Conservation (phyloP, 2,797 vertebrate species). For the Brachyrhaphis roseni region DNA sequence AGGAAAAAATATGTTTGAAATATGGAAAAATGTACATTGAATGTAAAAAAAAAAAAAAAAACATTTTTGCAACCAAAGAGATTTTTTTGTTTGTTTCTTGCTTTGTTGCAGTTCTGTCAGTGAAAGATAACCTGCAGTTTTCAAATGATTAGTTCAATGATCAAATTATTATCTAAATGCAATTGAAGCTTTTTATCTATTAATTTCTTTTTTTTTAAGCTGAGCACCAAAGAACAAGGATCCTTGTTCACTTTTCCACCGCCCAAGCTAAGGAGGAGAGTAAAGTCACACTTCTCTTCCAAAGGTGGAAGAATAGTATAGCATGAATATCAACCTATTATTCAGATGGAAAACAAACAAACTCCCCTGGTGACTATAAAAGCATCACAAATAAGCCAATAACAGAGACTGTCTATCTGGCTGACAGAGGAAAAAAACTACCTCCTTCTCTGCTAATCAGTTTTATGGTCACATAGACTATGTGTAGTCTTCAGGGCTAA, state of each 20-base stretch:
- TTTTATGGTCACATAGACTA: conserved; percentile 59
- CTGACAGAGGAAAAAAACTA: conserved; percentile 70
- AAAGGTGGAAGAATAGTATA: neutral
- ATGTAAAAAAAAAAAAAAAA: no score
- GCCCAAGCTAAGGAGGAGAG: neutral
- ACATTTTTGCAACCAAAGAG: neutral
- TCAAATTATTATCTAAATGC: neutral
- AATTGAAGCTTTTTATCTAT: neutral
- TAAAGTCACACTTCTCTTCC: neutral
- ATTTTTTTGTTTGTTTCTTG: neutral
- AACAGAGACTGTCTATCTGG: conserved; percentile 59
- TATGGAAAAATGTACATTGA: no score
- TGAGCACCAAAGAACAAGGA: neutral
- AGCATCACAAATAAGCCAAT: neutral
- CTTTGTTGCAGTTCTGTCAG: neutral
- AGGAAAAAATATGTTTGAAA: neutral
- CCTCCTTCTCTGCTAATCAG: conserved; percentile 54
- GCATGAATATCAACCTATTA: neutral
- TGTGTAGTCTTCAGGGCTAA: conserved; percentile 52
- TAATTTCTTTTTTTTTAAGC: no score
- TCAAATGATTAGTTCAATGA: neutral
- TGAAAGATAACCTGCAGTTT: neutral
- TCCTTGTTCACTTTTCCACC: neutral
- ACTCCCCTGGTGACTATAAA: conserved; percentile 18
- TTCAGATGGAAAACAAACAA: conserved; percentile 1